phyloP scores from a whole-genome alignment of 2,113 vertebrate species.

The Tachuris rubrigastra region DNA sequence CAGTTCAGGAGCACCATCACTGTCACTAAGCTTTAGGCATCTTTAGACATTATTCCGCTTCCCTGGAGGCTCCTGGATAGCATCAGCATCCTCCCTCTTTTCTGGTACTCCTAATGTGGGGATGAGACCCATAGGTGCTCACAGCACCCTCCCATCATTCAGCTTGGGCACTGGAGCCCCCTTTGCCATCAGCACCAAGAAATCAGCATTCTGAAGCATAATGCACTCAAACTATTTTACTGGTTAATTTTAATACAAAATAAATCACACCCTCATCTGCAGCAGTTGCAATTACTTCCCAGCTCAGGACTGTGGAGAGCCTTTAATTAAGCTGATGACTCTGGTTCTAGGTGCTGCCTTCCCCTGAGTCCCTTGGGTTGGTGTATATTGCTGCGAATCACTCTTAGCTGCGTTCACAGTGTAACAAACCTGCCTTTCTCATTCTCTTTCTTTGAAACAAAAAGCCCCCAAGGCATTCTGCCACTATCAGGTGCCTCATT shows the following conservation, averaged over 20 bases:
- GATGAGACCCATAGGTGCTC: neutral
- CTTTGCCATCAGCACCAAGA: neutral
- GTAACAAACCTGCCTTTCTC: neutral
- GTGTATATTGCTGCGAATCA: neutral
- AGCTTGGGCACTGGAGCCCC: neutral
- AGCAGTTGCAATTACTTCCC: neutral
- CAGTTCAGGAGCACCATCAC: neutral
- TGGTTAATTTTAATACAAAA: neutral
- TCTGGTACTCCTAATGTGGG: neutral
- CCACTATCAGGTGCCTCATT: neutral
- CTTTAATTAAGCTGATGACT: neutral
- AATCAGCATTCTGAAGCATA: neutral
- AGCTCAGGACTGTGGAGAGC: neutral
- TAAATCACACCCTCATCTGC: neutral
- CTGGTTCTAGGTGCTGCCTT: neutral
- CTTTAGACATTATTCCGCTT: neutral
- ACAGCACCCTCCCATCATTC: rapidly evolving
- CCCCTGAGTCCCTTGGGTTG: neutral
- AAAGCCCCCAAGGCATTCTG: neutral
- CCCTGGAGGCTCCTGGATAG: neutral
- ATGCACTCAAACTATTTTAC: neutral
- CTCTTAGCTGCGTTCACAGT: neutral
- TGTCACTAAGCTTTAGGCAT: neutral
- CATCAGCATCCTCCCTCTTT: neutral
- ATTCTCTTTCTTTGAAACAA: neutral